These are phyloP conservation scores for Idris sp. DNA, from an alignment of 1,140 invertebrate species.

Conservation along the genomic window DNA sequence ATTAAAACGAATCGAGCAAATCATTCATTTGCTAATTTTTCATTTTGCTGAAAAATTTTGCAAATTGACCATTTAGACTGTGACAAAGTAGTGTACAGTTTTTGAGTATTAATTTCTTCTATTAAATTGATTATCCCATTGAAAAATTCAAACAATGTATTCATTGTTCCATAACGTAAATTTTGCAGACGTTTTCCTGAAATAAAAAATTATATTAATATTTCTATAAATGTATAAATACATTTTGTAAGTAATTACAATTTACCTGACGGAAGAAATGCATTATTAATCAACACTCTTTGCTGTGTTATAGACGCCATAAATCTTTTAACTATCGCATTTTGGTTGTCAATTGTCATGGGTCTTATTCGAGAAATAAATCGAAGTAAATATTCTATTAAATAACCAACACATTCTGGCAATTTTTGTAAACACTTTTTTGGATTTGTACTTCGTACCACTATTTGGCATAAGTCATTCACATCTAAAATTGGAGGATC, in stretches of 20 bases:
- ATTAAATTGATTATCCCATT: conserved; percentile 70
- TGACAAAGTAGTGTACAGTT: conserved; percentile 64
- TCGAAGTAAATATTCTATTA: conserved; percentile 86
- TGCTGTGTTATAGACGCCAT: conserved; percentile 84
- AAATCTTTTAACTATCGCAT: conserved; percentile 81
- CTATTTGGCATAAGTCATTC: conserved; percentile 84
- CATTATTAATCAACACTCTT: conserved; percentile 79
- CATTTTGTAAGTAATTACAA: too few relatives aligned
- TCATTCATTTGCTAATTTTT: conserved; percentile 20
- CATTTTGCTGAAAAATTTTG: conserved; percentile 38
- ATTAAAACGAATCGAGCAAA: not conserved
- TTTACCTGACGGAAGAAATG: conserved; percentile 79
- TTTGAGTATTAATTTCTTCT: conserved; percentile 73
- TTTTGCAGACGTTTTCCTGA: conserved; percentile 77
- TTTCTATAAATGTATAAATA: too few relatives aligned
- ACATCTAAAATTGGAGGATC: conserved; percentile 83
- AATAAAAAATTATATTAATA: conserved; percentile 5
- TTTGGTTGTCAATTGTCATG: conserved; percentile 79
- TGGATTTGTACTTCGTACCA: conserved; percentile 80
- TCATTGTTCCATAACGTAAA: conserved; percentile 78
- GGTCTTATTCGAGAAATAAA: conserved; percentile 84
- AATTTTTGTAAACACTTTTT: conserved; percentile 82
- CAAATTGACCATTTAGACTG: conserved; percentile 65
- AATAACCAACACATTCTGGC: conserved; percentile 81
- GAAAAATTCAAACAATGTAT: conserved; percentile 77